These are phyloP conservation scores for Nibea coibor DNA, from an alignment of 2,113 vertebrate species.

Conservation along the genomic window DNA sequence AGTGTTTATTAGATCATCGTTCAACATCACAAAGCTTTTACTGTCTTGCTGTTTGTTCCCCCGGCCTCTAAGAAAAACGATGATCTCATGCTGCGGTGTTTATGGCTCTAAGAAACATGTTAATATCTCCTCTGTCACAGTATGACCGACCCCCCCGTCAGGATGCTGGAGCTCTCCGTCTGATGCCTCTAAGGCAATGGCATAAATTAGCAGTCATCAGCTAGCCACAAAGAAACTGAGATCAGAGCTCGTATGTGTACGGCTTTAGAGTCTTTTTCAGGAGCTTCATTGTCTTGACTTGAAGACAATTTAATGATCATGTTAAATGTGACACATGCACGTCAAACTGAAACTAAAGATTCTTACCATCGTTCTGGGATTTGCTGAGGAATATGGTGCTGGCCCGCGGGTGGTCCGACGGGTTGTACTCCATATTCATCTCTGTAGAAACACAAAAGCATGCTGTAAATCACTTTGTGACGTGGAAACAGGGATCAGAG, in stretches of 20 bases:
- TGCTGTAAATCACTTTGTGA: neutral
- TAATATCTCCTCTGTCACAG: conserved; percentile 8
- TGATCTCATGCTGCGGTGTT: conserved; percentile 18
- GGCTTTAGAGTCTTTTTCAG: neutral
- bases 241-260: neutral
- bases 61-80: neutral
- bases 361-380: conserved; percentile 94
- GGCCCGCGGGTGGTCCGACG: conserved; percentile 91
- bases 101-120: neutral
- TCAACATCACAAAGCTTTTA: neutral
- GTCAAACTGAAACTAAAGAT: neutral
- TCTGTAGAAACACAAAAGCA: conserved; percentile 79
- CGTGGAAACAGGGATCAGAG: neutral
- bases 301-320: neutral
- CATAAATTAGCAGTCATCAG: conserved; percentile 30
- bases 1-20: neutral
- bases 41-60: neutral
- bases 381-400: conserved; percentile 97
- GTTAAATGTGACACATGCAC: accelerated
- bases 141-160: neutral
- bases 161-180: conserved; percentile 16
- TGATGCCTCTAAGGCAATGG: conserved; percentile 7
- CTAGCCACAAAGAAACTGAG: neutral
- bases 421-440: conserved; percentile 92
- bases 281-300: neutral